Evolutionary conservation across 2,888 invertebrate species (phyloP), one percentile per base, ranked within the genome.

Genomic region (Diplolepis rosae): DNA sequence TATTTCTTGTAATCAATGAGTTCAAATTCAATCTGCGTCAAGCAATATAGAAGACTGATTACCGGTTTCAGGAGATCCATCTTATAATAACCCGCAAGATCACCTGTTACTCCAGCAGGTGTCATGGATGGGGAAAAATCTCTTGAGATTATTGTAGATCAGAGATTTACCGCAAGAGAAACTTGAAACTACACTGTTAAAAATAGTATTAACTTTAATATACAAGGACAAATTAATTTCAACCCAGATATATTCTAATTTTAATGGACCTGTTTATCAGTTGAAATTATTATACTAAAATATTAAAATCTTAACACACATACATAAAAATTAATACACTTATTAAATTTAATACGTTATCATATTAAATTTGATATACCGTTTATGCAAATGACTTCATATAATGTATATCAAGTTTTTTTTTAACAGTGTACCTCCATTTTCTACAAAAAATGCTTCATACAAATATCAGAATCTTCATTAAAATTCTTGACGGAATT

Each of bases 161-260:
- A 54, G 22, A 54, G 13, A 54, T 54, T 54, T 11, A 54, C 54
- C 54, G 18, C 54, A 54, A 18, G 54, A 30, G 54, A 54, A 32
- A 30, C n/a, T n/a, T n/a, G n/a, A n/a, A n/a, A n/a, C n/a, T n/a
- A n/a, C n/a, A n/a, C n/a, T n/a, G n/a, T n/a, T n/a, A n/a, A n/a
- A n/a, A 48, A 4, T 48, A 48, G 7, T 48, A 9, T 2, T 18
- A 7, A 22, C 18, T 48, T 4, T 22, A 45, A 42, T 2, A n/a
- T n/a, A n/a, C n/a, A n/a, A n/a, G n/a, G n/a, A n/a, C n/a, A n/a
- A n/a, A n/a, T n/a, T n/a, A n/a, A n/a, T n/a, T n/a, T n/a, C n/a
- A n/a, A n/a, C n/a, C n/a, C n/a, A n/a, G n/a, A n/a, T n/a, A n/a
- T n/a, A n/a, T n/a, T n/a, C n/a, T n/a, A n/a, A n/a, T n/a, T n/a